phyloP scores from a whole-genome alignment of 2,113 vertebrate species.

The Anarhynchus alexandrinus region DNA sequence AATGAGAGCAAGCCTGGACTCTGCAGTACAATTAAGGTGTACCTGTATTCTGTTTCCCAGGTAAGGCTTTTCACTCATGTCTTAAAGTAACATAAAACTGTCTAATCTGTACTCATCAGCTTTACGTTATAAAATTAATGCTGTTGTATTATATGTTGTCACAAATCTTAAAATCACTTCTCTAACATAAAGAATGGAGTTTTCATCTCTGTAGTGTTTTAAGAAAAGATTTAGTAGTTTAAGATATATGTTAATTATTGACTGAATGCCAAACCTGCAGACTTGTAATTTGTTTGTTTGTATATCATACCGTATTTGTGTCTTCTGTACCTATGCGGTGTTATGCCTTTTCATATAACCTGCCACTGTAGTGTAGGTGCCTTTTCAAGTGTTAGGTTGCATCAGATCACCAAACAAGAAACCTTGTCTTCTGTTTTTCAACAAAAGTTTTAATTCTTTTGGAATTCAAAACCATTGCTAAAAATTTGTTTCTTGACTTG shows the following conservation, averaged over 20 bases:
- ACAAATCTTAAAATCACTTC: neutral
- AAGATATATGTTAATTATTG: neutral
- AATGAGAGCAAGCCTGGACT: neutral
- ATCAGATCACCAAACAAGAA: neutral
- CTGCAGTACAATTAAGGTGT: no score
- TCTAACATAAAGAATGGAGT: neutral
- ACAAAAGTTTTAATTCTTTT: neutral
- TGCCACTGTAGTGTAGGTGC: neutral
- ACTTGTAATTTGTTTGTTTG: neutral
- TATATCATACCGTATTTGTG: neutral
- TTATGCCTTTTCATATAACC: neutral
- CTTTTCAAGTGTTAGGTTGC: neutral
- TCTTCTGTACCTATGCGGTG: neutral
- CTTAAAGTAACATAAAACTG: neutral
- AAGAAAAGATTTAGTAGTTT: neutral
- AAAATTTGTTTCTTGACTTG: neutral
- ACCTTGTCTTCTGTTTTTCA: neutral
- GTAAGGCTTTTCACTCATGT: neutral
- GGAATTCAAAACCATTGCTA: neutral
- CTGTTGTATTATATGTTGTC: neutral
- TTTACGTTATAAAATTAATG: neutral
- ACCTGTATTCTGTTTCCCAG: neutral
- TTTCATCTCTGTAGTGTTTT: neutral
- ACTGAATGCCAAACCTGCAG: neutral
- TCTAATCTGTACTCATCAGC: neutral